Evolutionary conservation across 2,888 invertebrate genomes (phyloP).

Genomic region (Chrysotoxum bicinctum): DNA sequence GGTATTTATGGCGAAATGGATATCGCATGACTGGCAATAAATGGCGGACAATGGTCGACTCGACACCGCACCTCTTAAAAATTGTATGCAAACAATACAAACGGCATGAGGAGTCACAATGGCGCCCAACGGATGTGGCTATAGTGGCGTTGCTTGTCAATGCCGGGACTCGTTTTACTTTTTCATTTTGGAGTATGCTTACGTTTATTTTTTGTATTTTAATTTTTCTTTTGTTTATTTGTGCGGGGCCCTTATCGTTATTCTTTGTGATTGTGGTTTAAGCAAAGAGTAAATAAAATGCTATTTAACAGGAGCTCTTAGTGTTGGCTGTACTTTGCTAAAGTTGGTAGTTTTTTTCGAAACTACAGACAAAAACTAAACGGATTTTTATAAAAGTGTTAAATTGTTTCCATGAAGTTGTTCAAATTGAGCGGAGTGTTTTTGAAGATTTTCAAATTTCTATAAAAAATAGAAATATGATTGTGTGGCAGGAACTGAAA

Average conservation of each 20-base stretch:
- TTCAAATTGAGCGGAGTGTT: too few species aligned
- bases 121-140: slow-evolving; percentile 26
- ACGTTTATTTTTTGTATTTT: slow-evolving; percentile 24
- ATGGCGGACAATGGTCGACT: slow-evolving; percentile 47
- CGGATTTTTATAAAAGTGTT: too few species aligned
- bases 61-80: slow-evolving; percentile 57
- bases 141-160: slow-evolving; percentile 36
- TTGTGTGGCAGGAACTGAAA: too few species aligned
- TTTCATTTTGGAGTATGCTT: slow-evolving; percentile 47
- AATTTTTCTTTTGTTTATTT: slow-evolving; percentile 34
- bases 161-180: slow-evolving; percentile 1
- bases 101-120: slow-evolving; percentile 47
- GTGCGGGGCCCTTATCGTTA: slow-evolving; percentile 50
- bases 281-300: slow-evolving; percentile 49
- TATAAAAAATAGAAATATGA: too few species aligned
- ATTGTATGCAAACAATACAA: slow-evolving; percentile 63
- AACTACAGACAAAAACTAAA: too few species aligned
- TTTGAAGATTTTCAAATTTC: too few species aligned
- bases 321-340: slow-evolving; percentile 42
- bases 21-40: slow-evolving; percentile 72
- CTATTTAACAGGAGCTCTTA: slow-evolving; percentile 7
- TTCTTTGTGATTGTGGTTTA: slow-evolving; percentile 55
- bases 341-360: background rate
- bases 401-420: too few species aligned
- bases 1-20: slow-evolving; percentile 68